These are phyloP conservation scores for Octopus bimaculoides DNA, from an alignment of 1,140 invertebrate species.

Conservation along the genomic window DNA sequence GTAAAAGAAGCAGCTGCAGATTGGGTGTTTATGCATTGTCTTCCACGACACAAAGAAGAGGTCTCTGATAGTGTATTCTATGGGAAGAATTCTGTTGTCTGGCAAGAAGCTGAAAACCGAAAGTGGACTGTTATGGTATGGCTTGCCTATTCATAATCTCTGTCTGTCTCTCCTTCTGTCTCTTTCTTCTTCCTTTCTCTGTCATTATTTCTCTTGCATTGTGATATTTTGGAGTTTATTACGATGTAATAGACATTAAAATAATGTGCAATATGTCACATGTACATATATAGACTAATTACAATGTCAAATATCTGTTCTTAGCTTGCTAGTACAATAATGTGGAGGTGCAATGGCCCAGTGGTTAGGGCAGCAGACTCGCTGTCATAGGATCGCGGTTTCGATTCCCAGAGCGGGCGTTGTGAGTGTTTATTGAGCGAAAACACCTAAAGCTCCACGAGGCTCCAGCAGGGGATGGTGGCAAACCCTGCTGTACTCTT, in stretches of 20 bases:
- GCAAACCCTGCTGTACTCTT: too few relatives aligned
- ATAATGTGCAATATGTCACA: neutral
- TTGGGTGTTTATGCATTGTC: constrained; percentile 45
- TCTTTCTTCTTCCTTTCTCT: neutral
- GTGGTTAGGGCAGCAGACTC: too few relatives aligned
- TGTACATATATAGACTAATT: neutral
- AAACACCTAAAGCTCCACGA: too few relatives aligned
- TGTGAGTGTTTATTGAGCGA: too few relatives aligned
- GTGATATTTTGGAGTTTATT: neutral
- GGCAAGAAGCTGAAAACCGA: constrained; percentile 46
- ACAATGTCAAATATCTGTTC: too few relatives aligned
- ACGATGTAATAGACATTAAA: neutral
- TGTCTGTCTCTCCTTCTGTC: too few relatives aligned
- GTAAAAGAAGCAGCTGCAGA: constrained; percentile 32
- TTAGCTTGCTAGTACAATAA: too few relatives aligned
- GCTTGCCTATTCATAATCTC: neutral
- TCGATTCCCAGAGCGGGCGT: too few relatives aligned
- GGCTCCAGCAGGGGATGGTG: too few relatives aligned
- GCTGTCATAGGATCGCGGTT: too few relatives aligned
- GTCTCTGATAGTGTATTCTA: constrained; percentile 47
- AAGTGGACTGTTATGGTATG: constrained; percentile 48
- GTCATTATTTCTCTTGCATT: neutral
- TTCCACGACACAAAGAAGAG: constrained; percentile 39
- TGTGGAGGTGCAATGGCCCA: too few relatives aligned
- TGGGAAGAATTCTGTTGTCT: constrained; percentile 35